Evolutionary conservation across 64 coral and sea anemone genomes (phyloP).

Genomic region (Montipora cactus): DNA sequence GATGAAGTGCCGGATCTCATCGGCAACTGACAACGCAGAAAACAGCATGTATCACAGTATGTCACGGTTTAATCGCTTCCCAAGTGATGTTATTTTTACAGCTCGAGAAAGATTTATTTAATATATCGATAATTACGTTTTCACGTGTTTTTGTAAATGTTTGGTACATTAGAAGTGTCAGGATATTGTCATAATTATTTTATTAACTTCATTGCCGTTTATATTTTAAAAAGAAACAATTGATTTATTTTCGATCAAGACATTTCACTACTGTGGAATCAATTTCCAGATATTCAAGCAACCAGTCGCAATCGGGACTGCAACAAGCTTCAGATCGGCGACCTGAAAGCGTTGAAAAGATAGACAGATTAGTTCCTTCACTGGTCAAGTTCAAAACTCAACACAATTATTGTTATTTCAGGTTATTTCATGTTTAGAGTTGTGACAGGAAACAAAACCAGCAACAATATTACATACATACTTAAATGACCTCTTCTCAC

Average conservation of each 20-base stretch:
- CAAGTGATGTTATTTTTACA: slow-evolving; percentile 38
- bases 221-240: neutral
- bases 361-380: neutral
- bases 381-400: too few relatives aligned
- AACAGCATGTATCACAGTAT: neutral
- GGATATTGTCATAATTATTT: neutral
- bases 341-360: slow-evolving; percentile 5
- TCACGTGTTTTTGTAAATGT: neutral
- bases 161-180: neutral
- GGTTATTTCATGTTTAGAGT: too few relatives aligned
- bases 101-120: neutral
- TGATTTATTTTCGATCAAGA: slow-evolving; percentile 81
- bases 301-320: slow-evolving; percentile 90
- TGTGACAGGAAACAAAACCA: too few relatives aligned
- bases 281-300: slow-evolving; percentile 87
- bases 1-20: too few relatives aligned
- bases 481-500: too few relatives aligned
- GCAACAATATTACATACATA: too few relatives aligned
- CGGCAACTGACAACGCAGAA: neutral
- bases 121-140: neutral
- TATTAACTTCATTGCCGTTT: neutral
- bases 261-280: slow-evolving; percentile 90
- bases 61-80: neutral
- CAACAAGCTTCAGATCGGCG: slow-evolving; percentile 71
- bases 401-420: too few relatives aligned